These are phyloP conservation scores for Myotis brandtii DNA, from an alignment of 2,113 vertebrate species.

Conservation along the genomic window DNA sequence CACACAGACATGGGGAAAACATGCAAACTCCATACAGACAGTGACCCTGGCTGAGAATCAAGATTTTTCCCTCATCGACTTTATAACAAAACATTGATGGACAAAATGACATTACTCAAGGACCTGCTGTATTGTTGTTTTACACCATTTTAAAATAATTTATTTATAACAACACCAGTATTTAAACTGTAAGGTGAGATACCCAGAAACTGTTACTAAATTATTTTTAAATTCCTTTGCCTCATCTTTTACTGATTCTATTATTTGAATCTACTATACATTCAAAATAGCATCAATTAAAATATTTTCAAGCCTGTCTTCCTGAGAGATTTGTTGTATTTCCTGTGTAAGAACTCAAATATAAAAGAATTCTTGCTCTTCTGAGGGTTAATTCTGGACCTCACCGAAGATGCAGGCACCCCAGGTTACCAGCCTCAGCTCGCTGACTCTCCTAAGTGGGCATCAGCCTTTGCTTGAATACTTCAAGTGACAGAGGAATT, in stretches of 20 bases:
- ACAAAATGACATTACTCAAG: background rate
- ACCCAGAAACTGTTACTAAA: background rate
- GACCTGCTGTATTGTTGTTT: background rate
- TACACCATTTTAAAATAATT: background rate
- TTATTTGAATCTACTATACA: background rate
- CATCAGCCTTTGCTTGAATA: background rate
- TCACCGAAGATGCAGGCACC: background rate
- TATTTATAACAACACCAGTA: background rate
- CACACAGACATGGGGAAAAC: background rate
- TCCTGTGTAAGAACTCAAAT: background rate
- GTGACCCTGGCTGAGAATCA: background rate
- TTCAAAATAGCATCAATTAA: background rate
- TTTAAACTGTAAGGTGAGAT: background rate
- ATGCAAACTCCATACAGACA: background rate
- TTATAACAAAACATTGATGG: background rate
- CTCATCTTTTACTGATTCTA: background rate
- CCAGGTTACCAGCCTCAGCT: background rate
- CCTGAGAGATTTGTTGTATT: background rate
- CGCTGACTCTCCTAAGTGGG: background rate
- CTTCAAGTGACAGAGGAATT: background rate
- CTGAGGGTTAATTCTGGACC: background rate
- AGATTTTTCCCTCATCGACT: background rate
- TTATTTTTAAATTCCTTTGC: background rate
- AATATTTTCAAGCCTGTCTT: background rate
- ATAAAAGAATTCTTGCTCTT: background rate